These are phyloP conservation scores for Synergus japonicus DNA, from an alignment of 2,888 invertebrate species.

Conservation along the genomic window DNA sequence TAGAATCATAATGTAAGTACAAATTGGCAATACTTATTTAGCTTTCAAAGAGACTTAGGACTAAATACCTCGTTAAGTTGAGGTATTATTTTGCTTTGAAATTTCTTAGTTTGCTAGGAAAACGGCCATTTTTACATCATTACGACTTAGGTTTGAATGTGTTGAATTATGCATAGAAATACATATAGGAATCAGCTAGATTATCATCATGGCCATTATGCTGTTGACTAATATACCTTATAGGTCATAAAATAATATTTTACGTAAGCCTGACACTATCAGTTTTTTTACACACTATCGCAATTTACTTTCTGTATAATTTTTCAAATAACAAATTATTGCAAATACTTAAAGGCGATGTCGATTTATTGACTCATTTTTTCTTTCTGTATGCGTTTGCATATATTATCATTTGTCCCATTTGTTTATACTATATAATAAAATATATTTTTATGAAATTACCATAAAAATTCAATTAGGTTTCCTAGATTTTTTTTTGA, in stretches of 20 bases:
- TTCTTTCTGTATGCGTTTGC: no score
- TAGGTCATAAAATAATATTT: not conserved
- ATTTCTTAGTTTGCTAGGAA: conserved; percentile 11
- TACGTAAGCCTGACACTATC: not conserved
- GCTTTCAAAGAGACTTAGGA: not conserved
- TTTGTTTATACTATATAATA: no score
- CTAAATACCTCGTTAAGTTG: not conserved
- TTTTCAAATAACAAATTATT: not conserved
- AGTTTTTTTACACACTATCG: not conserved
- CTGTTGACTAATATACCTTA: not conserved
- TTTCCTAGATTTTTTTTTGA: no score
- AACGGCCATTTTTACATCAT: conserved; percentile 30
- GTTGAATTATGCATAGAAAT: conserved; percentile 6
- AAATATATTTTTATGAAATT: no score
- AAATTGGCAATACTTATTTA: conserved; percentile 45
- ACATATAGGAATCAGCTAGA: not conserved
- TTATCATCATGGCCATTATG: conserved; percentile 16
- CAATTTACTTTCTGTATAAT: not conserved
- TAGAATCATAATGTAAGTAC: conserved; percentile 63
- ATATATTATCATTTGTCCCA: no score
- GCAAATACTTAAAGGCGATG: not conserved
- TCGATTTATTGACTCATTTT: no score
- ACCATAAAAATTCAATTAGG: no score
- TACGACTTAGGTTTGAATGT: conserved; percentile 2
- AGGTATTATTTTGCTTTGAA: not conserved